phyloP scores from a whole-genome alignment of 2,888 invertebrate genomes.

The Steromphala cineraria region DNA sequence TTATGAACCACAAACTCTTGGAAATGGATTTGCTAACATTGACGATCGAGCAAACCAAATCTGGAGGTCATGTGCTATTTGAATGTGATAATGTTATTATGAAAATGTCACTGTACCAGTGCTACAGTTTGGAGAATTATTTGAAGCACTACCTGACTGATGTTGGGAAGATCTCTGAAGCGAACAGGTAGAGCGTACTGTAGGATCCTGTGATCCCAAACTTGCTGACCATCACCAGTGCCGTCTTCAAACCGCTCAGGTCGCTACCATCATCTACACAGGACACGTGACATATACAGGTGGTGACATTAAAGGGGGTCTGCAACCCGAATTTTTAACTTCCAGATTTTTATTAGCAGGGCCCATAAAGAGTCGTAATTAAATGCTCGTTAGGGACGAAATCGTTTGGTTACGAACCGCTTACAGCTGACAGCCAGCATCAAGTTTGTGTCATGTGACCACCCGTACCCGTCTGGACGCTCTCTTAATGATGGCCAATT shows the following conservation, averaged over 20 bases:
- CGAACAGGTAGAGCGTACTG: constrained; percentile 69
- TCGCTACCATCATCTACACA: constrained; percentile 50
- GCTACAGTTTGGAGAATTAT: not conserved
- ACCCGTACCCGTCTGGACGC: no score
- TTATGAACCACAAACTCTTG: no score
- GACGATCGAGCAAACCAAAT: no score
- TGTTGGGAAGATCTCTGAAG: constrained; percentile 73
- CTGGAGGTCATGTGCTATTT: not conserved
- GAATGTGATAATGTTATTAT: not conserved
- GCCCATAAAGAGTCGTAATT: no score
- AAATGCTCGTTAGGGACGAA: no score
- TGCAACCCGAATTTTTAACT: no score
- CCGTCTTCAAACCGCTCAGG: constrained; percentile 48
- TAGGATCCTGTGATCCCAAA: constrained; percentile 74
- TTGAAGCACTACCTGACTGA: constrained; percentile 62
- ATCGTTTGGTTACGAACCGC: no score
- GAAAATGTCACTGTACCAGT: not conserved
- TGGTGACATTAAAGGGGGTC: not conserved
- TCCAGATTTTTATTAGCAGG: no score
- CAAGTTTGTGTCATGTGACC: no score
- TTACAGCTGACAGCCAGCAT: no score
- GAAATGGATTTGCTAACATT: no score
- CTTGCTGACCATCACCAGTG: constrained; percentile 69
- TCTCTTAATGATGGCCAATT: no score
- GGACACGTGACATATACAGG: not conserved